Evolutionary conservation across 2,888 invertebrate genomes (phyloP), one percentile per base, ranked within the genome.

Genomic region (Drosophila ustulata): DNA sequence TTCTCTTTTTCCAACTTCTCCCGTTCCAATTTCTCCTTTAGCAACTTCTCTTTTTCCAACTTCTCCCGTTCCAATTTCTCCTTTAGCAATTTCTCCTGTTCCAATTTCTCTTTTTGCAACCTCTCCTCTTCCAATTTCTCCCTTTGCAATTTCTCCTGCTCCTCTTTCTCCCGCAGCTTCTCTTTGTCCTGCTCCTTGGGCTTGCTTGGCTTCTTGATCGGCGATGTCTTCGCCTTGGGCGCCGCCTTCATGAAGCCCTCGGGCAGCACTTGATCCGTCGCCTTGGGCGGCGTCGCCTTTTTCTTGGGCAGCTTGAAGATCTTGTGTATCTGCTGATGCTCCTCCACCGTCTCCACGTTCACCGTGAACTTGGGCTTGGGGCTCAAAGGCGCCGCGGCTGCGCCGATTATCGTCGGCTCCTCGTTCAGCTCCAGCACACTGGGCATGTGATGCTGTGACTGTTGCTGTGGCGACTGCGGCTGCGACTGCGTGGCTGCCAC

Each of bases 281-380:
- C 78, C 66, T 90, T 91, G 18, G 13, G 13, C n/a, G 67, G 23
- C n/a, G 68, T 66, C 9, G 74, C 78, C 68, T 90, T 91, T 81
- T 91, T 92, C 72, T 92, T 92, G n/a, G 92, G 92, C 41, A 92
- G 47, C 56, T 92, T 92, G 18, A 92, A 90, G 1, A 91, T 77
- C 63, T 91, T 91, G 66, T 91, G 81, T 51, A 92, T 85, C 65
- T 90, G 83, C 26, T 90, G 89, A 71, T 92, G 91, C 61, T 92
- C 92, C 65, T 92, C 92, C 26, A 92, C 88, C 11, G 92, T 91
- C 46, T 93, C 92, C 67, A 92, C 91, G 65, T 91, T 91, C 39
- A 89, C 91, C 50, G 92, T 91, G 25, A 92, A 92, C 75, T 91
- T 92, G 0, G 92, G 92, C 59, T 74, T 82, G 1, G 83, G 79